Percentiles rank a stretch among this genome's conserved stretches.
Conservation (phyloP, 2,888 invertebrate genomes). For the Globia sparganii region DNA sequence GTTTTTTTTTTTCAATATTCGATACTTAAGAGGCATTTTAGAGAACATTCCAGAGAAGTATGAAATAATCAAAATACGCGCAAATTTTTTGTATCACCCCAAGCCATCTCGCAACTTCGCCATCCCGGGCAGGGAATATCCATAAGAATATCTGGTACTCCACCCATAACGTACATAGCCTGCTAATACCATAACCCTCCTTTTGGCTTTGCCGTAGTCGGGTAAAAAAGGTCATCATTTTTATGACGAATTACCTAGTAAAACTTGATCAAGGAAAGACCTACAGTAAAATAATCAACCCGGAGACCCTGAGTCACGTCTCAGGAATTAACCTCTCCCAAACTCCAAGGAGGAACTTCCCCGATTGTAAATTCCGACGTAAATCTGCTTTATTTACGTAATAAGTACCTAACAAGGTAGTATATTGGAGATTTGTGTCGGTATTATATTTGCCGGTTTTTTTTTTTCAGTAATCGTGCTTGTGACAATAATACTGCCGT, state of each 20-base stretch:
- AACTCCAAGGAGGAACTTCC: too few relatives aligned
- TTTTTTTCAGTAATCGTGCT: not conserved
- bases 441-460: not conserved
- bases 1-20: not conserved
- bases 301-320: slow-evolving; percentile 13
- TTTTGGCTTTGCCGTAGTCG: not conserved
- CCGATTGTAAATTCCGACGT: not conserved
- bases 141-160: too few relatives aligned
- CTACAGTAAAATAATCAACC: not conserved
- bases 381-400: too few relatives aligned
- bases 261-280: slow-evolving; percentile 30
- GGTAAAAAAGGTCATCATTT: not conserved
- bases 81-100: not conserved
- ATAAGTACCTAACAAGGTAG: not conserved
- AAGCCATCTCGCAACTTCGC: not conserved
- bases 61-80: not conserved
- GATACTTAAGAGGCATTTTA: too few relatives aligned
- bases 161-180: too few relatives aligned
- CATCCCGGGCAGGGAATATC: not conserved
- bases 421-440: not conserved
- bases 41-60: not conserved
- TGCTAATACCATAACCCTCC: not conserved
- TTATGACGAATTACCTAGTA: not conserved
- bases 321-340: slow-evolving; percentile 17
- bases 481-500: not conserved